Percentiles rank a stretch among this genome's conserved stretches.
These are phyloP conservation scores for Pseudomyrmex cubaensis DNA, from an alignment of 1,140 invertebrate species.

Conservation along the genomic window DNA sequence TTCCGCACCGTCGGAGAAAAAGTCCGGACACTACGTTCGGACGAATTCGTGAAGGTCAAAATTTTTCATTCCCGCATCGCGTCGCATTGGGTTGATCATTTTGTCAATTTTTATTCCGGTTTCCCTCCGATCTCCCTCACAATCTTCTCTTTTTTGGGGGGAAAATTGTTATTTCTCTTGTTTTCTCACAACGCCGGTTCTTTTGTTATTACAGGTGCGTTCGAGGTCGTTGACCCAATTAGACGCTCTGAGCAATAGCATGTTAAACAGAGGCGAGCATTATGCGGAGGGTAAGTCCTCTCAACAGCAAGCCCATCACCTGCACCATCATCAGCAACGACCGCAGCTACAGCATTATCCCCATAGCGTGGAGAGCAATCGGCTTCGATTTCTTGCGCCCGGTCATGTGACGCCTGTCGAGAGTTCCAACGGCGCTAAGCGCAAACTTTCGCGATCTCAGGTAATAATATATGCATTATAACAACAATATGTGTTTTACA, in stretches of 20 bases:
- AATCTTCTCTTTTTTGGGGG: background rate
- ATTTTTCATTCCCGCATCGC: no score
- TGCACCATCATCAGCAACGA: constrained; percentile 71
- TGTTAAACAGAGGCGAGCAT: constrained; percentile 84
- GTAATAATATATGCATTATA: constrained; percentile 73
- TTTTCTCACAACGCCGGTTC: background rate
- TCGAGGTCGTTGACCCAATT: constrained; percentile 88
- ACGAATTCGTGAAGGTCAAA: no score
- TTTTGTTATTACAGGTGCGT: constrained; percentile 85
- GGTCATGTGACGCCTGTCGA: constrained; percentile 76
- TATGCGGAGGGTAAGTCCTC: constrained; percentile 73
- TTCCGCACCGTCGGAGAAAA: background rate
- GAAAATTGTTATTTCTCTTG: background rate
- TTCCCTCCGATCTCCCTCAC: background rate
- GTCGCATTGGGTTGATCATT: no score
- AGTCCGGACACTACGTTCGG: no score
- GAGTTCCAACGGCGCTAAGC: constrained; percentile 80
- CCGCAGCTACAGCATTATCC: constrained; percentile 75
- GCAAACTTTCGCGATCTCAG: constrained; percentile 88
- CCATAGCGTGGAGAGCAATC: constrained; percentile 76
- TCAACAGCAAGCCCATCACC: constrained; percentile 76
- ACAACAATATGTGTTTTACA: no score
- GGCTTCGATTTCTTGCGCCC: constrained; percentile 80
- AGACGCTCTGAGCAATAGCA: constrained; percentile 87
- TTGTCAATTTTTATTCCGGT: background rate